These are phyloP conservation scores for Progne subis DNA, from an alignment of 2,113 vertebrate genomes.

Conservation along the genomic window DNA sequence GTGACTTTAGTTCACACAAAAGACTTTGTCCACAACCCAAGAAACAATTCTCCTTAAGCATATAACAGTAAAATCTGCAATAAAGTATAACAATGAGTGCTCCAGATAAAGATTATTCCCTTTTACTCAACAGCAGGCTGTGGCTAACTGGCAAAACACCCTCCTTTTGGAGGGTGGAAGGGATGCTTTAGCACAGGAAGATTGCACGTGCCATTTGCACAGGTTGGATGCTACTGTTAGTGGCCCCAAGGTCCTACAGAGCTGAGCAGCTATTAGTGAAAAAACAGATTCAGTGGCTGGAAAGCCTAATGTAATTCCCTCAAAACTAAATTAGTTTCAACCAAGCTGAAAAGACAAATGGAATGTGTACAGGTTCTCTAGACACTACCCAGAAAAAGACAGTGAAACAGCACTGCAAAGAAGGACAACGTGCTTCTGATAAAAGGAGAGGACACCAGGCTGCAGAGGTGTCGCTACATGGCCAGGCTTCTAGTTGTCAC, in stretches of 20 bases:
- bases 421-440: background rate
- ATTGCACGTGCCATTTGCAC: background rate
- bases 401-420: background rate
- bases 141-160: background rate
- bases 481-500: background rate
- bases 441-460: background rate
- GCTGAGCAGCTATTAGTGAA: background rate
- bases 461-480: background rate
- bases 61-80: background rate
- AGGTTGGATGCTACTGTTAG: background rate
- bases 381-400: background rate
- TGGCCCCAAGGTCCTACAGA: background rate
- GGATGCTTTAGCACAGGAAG: background rate
- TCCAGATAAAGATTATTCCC: background rate
- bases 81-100: background rate
- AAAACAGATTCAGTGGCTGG: background rate
- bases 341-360: background rate
- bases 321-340: background rate
- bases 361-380: background rate
- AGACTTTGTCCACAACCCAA: background rate
- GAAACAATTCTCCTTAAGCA: background rate
- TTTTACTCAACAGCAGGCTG: background rate
- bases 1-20: conserved; percentile 11
- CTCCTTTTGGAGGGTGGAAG: background rate
- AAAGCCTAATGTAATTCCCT: background rate